Percentiles rank a stretch among this genome's conserved stretches.
Conservation (phyloP, 53 echinoderm and acorn worm species). For the Luidia sarsii region DNA sequence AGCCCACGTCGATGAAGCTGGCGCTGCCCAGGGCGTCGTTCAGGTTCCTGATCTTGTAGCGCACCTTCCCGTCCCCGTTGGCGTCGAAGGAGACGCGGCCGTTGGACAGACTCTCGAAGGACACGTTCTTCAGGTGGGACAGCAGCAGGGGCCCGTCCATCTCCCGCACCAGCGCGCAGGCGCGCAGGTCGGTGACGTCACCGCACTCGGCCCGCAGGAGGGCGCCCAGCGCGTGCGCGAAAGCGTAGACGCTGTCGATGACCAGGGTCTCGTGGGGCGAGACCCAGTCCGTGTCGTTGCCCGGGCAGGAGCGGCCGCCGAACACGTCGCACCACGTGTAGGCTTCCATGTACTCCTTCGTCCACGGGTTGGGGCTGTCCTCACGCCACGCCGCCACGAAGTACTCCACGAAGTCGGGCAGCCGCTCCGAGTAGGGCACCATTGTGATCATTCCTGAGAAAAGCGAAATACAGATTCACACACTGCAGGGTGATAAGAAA, state of each 20-base stretch:
- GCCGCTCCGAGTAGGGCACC: conserved; percentile 71
- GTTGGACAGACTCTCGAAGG: conserved; percentile 80
- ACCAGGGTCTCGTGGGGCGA: conserved; percentile 82
- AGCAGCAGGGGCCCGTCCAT: conserved; percentile 55
- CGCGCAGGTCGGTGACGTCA: background rate
- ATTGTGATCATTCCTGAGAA: conserved; percentile 75
- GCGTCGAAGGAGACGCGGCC: conserved; percentile 72
- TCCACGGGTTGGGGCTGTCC: conserved; percentile 77
- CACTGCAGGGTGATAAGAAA: background rate
- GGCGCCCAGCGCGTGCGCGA: conserved; percentile 71
- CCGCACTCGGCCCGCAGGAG: conserved; percentile 56
- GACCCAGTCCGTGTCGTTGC: conserved; percentile 17
- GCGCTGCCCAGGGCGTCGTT: conserved; percentile 39
- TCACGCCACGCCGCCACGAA: conserved; percentile 35
- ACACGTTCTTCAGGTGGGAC: conserved; percentile 44
- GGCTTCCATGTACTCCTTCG: conserved; percentile 56
- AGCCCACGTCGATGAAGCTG: conserved; percentile 57
- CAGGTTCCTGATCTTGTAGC: conserved; percentile 78
- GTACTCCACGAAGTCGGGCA: conserved; percentile 65
- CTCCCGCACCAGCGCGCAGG: conserved; percentile 19
- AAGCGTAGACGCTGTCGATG: conserved; percentile 84
- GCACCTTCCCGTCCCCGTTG: conserved; percentile 67
- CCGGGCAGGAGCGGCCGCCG: background rate
- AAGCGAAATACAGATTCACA: background rate
- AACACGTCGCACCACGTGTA: conserved; percentile 55